These are phyloP conservation scores for Hafferia zeledoni DNA, from an alignment of 2,797 vertebrate genomes.

Conservation along the genomic window DNA sequence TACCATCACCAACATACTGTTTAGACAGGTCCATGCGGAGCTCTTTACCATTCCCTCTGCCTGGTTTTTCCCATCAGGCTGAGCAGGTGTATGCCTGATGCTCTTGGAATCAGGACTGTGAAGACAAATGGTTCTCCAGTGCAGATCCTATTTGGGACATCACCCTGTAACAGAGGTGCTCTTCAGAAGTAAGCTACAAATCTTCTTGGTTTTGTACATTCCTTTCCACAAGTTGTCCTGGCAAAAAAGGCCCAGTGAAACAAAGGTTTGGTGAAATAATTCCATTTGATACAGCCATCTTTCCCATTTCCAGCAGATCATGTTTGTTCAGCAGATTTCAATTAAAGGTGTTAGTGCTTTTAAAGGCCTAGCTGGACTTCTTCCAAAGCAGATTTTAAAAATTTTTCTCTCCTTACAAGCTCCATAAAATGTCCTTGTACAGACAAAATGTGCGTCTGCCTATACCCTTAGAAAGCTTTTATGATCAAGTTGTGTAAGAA, in stretches of 20 bases:
- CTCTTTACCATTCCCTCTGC: background rate
- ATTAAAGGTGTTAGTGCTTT: background rate
- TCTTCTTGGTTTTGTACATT: background rate
- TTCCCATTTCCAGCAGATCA: background rate
- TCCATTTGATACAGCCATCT: background rate
- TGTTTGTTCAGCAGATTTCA: constrained; percentile 11
- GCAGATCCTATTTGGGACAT: background rate
- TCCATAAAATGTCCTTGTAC: background rate
- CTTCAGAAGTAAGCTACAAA: background rate
- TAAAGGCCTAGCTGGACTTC: background rate
- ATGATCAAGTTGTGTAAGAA: background rate
- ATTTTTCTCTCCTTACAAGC: background rate
- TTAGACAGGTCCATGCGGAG: background rate
- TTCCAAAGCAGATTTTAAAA: background rate
- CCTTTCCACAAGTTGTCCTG: background rate
- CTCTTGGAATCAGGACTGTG: background rate
- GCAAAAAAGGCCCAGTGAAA: background rate
- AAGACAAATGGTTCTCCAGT: background rate
- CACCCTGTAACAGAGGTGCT: background rate
- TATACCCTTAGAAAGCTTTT: background rate
- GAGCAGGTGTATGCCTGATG: too few species aligned
- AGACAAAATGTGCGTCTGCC: background rate
- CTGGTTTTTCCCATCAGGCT: background rate
- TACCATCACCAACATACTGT: background rate
- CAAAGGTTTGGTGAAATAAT: background rate